Percentiles rank a stretch among this genome's conserved stretches.
Evolutionary conservation across 2,888 invertebrate species (phyloP).

Genomic region (Bedellia somnulentella): DNA sequence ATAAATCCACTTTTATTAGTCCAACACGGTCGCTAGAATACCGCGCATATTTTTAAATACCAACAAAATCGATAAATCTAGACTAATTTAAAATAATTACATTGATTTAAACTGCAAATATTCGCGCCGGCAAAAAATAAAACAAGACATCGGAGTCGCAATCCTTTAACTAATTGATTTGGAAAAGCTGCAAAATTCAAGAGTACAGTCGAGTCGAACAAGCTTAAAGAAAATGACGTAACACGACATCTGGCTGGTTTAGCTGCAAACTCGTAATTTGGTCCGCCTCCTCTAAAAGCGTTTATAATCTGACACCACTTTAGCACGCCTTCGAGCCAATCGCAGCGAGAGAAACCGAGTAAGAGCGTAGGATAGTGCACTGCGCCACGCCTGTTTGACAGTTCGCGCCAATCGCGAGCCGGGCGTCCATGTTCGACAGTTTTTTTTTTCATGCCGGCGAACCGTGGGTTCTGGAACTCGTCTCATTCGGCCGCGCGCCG

Average conservation of each 20-base stretch:
- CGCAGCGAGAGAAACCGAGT: conserved; percentile 20
- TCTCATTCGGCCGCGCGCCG: conserved; percentile 57
- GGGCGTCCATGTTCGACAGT: conserved; percentile 36
- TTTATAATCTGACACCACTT: conserved; percentile 45
- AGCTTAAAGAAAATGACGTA: conserved; percentile 25
- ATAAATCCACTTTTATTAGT: no score
- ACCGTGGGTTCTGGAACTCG: conserved; percentile 21
- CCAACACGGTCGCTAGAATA: no score
- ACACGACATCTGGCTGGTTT: conserved; percentile 40
- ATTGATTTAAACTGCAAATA: conserved; percentile 18
- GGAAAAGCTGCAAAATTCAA: conserved; percentile 37
- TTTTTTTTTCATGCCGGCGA: conserved; percentile 30
- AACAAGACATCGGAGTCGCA: conserved; percentile 20
- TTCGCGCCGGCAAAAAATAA: conserved; percentile 28
- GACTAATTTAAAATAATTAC: conserved; percentile 54
- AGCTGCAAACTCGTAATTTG: conserved; percentile 33
- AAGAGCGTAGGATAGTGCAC: no score
- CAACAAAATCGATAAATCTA: conserved; percentile 36
- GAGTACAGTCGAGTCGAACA: conserved; percentile 23
- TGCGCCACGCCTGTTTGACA: conserved; percentile 28
- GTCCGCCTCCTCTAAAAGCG: conserved; percentile 47
- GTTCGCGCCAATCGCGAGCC: conserved; percentile 27
- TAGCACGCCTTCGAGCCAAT: conserved; percentile 29
- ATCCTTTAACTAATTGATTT: conserved; percentile 48
- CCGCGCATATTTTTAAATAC: conserved; percentile 17